These are phyloP conservation scores for Coreius guichenoti DNA, from an alignment of 2,797 vertebrate species.

Conservation along the genomic window DNA sequence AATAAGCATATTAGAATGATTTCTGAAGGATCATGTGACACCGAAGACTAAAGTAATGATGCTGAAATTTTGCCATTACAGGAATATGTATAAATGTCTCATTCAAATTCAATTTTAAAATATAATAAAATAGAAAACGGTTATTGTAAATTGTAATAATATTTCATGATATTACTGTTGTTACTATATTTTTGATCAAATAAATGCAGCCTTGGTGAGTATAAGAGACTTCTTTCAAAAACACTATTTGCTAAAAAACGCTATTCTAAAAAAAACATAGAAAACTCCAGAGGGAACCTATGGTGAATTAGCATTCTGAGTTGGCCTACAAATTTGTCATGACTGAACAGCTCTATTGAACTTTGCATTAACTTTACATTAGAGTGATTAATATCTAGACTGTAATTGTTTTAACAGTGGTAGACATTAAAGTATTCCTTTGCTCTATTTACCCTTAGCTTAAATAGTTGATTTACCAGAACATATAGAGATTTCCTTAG, in stretches of 20 bases:
- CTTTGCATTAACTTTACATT: conserved; percentile 33
- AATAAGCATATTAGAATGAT: neutral
- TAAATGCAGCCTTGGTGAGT: neutral
- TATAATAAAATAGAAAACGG: no score
- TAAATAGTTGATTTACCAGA: conserved; percentile 39
- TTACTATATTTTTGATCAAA: neutral
- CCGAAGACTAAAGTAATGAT: neutral
- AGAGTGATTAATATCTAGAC: conserved; percentile 46
- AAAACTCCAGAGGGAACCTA: neutral
- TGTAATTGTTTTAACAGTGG: conserved; percentile 49
- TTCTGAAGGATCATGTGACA: neutral
- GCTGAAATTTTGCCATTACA: neutral
- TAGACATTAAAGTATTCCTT: neutral
- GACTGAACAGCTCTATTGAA: conserved; percentile 28
- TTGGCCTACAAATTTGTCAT: neutral
- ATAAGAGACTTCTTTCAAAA: neutral
- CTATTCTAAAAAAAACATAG: neutral
- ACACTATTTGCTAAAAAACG: neutral
- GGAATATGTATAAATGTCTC: neutral
- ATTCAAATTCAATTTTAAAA: neutral
- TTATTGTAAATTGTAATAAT: neutral
- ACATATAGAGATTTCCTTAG: conserved; percentile 19
- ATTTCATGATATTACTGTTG: neutral
- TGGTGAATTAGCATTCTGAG: neutral
- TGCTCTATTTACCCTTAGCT: conserved; percentile 29